Conservation (phyloP, 2,888 invertebrate genomes). For the Orthosia incerta region DNA sequence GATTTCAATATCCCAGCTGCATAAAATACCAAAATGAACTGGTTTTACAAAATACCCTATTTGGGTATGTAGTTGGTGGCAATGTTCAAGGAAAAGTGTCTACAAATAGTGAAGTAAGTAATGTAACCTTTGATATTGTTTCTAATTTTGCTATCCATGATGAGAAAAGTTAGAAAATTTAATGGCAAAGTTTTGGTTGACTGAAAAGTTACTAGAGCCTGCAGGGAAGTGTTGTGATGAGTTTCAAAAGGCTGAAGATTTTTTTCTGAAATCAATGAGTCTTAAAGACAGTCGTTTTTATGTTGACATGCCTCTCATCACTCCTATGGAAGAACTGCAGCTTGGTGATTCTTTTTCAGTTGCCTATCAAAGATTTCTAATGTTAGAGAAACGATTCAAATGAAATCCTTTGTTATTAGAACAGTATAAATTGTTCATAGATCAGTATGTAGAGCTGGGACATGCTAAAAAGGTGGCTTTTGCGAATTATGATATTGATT, state of each 20-base stretch:
- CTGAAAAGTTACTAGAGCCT: no score
- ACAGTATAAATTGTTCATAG: constrained; percentile 1
- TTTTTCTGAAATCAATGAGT: no score
- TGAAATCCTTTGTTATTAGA: background rate
- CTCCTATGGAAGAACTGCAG: no score
- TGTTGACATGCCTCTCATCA: no score
- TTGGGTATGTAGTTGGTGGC: background rate
- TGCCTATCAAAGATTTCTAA: background rate
- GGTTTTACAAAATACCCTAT: background rate
- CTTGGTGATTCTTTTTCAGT: no score
- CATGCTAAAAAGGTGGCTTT: background rate
- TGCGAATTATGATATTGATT: background rate
- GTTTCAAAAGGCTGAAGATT: no score
- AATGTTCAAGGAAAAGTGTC: background rate
- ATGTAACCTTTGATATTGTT: background rate
- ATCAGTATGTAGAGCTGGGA: background rate
- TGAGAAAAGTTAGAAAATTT: background rate
- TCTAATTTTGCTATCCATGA: background rate
- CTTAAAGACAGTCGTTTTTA: no score
- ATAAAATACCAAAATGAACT: background rate
- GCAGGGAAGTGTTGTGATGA: no score
- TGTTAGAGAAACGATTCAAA: constrained; percentile 2
- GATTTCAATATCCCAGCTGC: no score
- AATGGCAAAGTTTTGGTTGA: no score
- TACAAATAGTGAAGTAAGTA: no score